Conservation (phyloP, 2,113 vertebrate genomes). For the Antigone vipio region DNA sequence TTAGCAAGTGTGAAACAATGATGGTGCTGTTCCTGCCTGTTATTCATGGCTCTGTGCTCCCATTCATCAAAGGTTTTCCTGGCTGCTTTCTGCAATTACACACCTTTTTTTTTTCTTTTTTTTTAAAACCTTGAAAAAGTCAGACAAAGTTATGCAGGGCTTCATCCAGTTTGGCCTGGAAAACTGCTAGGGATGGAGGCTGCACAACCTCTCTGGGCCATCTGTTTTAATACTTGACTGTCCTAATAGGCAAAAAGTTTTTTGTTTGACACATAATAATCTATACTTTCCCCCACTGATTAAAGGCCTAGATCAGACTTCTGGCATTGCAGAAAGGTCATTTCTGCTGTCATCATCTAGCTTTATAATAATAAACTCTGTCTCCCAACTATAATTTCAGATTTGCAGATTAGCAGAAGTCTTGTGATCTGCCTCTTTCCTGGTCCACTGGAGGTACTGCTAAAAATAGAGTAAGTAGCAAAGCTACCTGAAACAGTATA, state of each 20-base stretch:
- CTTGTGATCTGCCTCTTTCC: slow-evolving; percentile 20
- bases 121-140: neutral
- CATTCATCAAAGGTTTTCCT: neutral
- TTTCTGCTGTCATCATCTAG: slow-evolving; percentile 14
- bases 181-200: neutral
- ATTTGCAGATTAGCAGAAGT: slow-evolving; percentile 53
- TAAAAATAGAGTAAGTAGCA: slow-evolving; percentile 44
- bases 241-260: neutral
- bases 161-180: neutral
- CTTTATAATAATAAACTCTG: slow-evolving; percentile 1
- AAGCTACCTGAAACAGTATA: slow-evolving; percentile 4
- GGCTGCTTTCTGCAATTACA: neutral
- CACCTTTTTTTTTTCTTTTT: neutral
- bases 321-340: slow-evolving; percentile 40
- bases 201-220: neutral
- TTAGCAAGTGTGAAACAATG: neutral
- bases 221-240: neutral
- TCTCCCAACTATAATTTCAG: slow-evolving; percentile 23
- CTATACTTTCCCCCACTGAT: neutral
- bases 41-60: neutral
- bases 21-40: neutral
- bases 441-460: slow-evolving; percentile 3
- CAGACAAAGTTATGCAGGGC: neutral
- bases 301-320: slow-evolving; percentile 21
- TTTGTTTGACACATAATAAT: neutral